These are phyloP conservation scores for Eueremaeus valkanovi DNA, from an alignment of 2,888 invertebrate species.

Conservation along the genomic window DNA sequence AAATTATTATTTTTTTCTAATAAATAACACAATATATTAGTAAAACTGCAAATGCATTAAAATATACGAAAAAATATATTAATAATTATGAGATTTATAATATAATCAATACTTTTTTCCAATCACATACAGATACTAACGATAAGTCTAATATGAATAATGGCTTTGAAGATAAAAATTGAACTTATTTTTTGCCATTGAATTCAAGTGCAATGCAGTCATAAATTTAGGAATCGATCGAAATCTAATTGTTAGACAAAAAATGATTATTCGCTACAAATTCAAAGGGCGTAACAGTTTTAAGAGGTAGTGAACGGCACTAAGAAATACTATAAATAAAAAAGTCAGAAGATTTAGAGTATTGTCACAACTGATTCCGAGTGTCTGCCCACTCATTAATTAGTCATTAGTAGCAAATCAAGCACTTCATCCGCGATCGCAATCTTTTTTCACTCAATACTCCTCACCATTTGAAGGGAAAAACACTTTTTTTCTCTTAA, in stretches of 20 bases:
- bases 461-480: background rate
- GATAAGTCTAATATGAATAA: no score
- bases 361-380: constrained; percentile 21
- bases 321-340: constrained; percentile 4
- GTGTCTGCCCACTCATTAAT: constrained; percentile 32
- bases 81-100: background rate
- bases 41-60: no score
- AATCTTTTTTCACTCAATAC: background rate
- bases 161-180: no score
- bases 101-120: background rate
- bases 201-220: background rate
- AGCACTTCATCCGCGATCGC: background rate
- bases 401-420: constrained; percentile 14
- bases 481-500: constrained; percentile 9
- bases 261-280: background rate
- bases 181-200: background rate
- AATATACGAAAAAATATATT: no score
- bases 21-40: background rate
- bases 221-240: background rate
- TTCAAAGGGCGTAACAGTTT: background rate
- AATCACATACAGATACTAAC: no score
- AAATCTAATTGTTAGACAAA: background rate
- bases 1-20: background rate
- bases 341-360: background rate
- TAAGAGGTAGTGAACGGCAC: background rate